Evolutionary conservation across 2,113 vertebrate genomes (phyloP), one percentile per base, ranked within the genome.

Genomic region (Casuarius casuarius): DNA sequence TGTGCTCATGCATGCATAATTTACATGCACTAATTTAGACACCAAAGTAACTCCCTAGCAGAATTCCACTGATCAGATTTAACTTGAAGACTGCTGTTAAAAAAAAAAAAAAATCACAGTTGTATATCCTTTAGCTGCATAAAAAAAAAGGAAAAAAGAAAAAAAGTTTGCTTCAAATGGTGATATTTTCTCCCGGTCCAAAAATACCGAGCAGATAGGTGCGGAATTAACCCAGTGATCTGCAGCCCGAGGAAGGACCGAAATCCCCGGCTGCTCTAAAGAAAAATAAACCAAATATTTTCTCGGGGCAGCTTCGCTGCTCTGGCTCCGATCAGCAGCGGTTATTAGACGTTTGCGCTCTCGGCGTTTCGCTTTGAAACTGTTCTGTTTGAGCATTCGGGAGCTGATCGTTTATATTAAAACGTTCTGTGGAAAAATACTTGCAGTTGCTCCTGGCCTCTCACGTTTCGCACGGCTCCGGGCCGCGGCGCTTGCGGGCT

Each of bases 1-100:
- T 77, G 49, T 42, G 35, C 72, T 90, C 79, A 44, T 86, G 92
- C 86, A 93, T 92, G 76, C 91, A 92, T 93, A 94, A 94, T 94
- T 92, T 70, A 80, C 88, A 86, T 1, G 2, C 48, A 46, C 40
- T 58, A 73, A 91, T 95, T 94, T 90, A 82, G 84, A 91, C 75
- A 92, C 76, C 73, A 38, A 79, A 94, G 82, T 86, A 76, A 95
- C 73, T 96, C 71, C 67, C 59, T 42, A 88, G 46, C 54, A 94
- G 71, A 80, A 91, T 54, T 70, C 84, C 75, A 76, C 66, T 7
- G 67, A 91, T 77, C 67, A 80, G 75, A 83, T 91, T 63, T 62
- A 91, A 85, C 75, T 79, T 62, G 62, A 85, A 85, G 75, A 80
- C 16, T 73, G 33, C 15, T 79, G 40, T 68, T 42, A 25, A 78